Conservation (phyloP, 2,113 vertebrate genomes). For the Pithys albifrons region DNA sequence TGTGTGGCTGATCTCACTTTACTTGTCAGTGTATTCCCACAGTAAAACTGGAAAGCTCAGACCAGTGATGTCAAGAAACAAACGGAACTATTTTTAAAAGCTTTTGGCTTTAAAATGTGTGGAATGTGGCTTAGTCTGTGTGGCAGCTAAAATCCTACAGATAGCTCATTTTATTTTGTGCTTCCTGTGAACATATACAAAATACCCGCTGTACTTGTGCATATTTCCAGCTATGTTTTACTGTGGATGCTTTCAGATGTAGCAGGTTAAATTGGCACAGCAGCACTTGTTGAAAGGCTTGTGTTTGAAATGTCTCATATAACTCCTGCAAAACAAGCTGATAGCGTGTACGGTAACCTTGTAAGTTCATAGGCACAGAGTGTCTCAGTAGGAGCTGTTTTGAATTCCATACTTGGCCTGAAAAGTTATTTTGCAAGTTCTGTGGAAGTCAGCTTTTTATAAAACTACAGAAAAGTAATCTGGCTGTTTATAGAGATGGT, state of each 20-base stretch:
- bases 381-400: slow-evolving; percentile 53
- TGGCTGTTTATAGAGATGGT: neutral
- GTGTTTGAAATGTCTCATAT: slow-evolving; percentile 77
- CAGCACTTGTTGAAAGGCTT: slow-evolving; percentile 19
- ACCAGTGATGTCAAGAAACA: neutral
- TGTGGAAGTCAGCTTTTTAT: slow-evolving; percentile 10
- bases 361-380: slow-evolving; percentile 58
- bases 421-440: slow-evolving; percentile 52
- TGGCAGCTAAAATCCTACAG: neutral
- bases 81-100: neutral
- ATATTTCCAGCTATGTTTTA: neutral
- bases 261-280: slow-evolving; percentile 16
- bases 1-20: neutral
- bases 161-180: neutral
- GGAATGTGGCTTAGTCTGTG: neutral
- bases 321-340: slow-evolving; percentile 68
- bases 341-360: slow-evolving; percentile 53
- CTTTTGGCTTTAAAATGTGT: neutral
- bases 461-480: slow-evolving; percentile 12
- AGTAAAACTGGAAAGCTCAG: neutral
- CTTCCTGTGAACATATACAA: neutral
- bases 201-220: neutral
- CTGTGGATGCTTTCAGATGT: neutral
- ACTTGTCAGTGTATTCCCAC: neutral
- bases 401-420: slow-evolving; percentile 67